Evolutionary conservation across 2,113 vertebrate genomes (phyloP).

Genomic region (Aplodontia rufa): DNA sequence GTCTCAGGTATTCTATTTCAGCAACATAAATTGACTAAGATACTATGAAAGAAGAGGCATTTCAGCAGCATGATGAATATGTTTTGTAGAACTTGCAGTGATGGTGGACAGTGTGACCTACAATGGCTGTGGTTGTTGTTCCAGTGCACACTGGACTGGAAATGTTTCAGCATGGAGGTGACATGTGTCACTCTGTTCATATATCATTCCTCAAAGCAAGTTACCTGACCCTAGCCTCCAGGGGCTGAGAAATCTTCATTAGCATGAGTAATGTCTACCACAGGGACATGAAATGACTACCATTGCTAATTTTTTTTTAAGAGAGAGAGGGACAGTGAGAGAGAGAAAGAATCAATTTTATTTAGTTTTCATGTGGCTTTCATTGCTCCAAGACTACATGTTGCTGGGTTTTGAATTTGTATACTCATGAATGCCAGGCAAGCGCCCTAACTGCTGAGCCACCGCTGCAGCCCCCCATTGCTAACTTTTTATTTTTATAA

Average conservation of each 20-base stretch:
- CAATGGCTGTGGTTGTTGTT: rapidly evolving
- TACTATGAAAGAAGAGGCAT: not conserved
- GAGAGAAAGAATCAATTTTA: too few relatives aligned
- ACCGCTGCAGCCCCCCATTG: too few relatives aligned
- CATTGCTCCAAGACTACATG: too few relatives aligned
- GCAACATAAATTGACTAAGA: not conserved
- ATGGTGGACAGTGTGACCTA: rapidly evolving
- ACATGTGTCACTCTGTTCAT: not conserved
- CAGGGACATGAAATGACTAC: too few relatives aligned
- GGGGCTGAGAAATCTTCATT: not conserved
- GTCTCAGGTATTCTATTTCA: not conserved
- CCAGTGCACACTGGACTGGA: too few relatives aligned
- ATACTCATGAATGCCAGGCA: too few relatives aligned
- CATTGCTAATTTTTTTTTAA: too few relatives aligned
- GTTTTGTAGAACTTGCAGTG: rapidly evolving
- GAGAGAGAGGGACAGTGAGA: too few relatives aligned
- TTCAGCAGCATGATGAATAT: not conserved
- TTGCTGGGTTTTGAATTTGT: too few relatives aligned
- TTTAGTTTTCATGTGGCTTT: too few relatives aligned
- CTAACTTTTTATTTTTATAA: too few relatives aligned
- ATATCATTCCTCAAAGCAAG: not conserved
- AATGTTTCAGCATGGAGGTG: not conserved
- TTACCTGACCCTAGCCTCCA: not conserved
- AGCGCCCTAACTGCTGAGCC: too few relatives aligned
- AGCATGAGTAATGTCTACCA: not conserved